These are phyloP conservation scores for Pseudachorutes palmiensis DNA, from an alignment of 1,140 invertebrate genomes.

Conservation along the genomic window DNA sequence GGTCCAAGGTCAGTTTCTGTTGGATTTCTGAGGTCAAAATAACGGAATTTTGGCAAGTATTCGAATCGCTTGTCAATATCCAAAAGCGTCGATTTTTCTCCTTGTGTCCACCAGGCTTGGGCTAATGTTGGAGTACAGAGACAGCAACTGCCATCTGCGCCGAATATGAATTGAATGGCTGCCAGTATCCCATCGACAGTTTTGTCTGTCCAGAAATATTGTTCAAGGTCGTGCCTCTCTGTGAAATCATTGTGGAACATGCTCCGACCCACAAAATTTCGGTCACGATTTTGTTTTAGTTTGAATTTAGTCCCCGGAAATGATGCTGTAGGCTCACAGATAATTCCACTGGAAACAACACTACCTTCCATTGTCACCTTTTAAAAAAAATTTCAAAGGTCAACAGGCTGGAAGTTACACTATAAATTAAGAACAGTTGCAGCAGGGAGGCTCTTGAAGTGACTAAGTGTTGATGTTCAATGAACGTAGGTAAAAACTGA, in stretches of 20 bases:
- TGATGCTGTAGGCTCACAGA: too few species aligned
- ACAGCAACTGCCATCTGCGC: conserved; percentile 29
- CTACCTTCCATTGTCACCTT: too few species aligned
- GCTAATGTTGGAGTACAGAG: conserved; percentile 33
- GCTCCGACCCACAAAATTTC: conserved; percentile 11
- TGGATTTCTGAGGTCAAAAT: conserved; percentile 31
- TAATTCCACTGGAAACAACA: too few species aligned
- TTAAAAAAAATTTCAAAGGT: too few species aligned
- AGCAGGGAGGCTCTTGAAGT: too few species aligned
- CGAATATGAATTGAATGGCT: conserved; percentile 26
- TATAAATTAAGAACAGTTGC: too few species aligned
- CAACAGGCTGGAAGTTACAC: too few species aligned
- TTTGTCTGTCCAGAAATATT: conserved; percentile 37
- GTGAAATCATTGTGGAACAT: conserved; percentile 27
- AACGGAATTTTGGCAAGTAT: conserved; percentile 33
- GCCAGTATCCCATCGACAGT: conserved; percentile 27
- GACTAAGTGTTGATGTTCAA: too few species aligned
- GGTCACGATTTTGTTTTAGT: background rate
- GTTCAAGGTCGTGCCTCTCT: conserved; percentile 32
- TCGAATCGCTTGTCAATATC: conserved; percentile 32
- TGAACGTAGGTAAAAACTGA: too few species aligned
- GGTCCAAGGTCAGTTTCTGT: conserved; percentile 8
- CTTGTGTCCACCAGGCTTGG: conserved; percentile 26
- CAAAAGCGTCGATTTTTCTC: conserved; percentile 23
- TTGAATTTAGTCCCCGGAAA: too few species aligned